Evolutionary conservation across 64 coral and sea anemone genomes (phyloP).

Genomic region (Porites australiensis): DNA sequence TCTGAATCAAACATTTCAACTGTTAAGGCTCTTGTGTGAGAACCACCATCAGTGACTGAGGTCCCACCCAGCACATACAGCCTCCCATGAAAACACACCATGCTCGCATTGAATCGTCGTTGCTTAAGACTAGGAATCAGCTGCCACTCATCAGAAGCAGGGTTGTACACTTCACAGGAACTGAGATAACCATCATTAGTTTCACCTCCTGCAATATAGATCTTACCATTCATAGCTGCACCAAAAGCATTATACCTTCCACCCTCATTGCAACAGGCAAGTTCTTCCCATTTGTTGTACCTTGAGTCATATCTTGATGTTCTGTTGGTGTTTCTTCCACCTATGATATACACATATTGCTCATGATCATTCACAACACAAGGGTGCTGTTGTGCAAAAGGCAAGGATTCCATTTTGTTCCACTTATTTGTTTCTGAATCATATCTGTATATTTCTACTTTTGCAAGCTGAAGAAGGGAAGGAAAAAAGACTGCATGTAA

Average conservation of each 20-base stretch:
- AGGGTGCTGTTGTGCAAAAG: not conserved
- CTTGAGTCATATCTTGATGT: not conserved
- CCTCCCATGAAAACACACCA: slow-evolving; percentile 3
- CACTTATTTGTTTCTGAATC: not conserved
- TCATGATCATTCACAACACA: not conserved
- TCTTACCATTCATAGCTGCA: not conserved
- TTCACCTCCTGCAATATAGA: not conserved
- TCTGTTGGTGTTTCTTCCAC: not conserved
- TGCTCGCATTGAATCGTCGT: not conserved
- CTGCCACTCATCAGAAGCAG: not conserved
- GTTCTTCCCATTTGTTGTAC: not conserved
- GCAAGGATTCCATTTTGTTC: not conserved
- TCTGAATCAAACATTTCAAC: slow-evolving; percentile 7
- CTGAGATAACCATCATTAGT: too few species aligned
- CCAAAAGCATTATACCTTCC: not conserved
- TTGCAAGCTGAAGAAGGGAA: too few species aligned
- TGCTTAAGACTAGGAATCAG: not conserved
- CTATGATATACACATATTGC: not conserved
- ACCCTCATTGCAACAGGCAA: not conserved
- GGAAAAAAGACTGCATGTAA: too few species aligned
- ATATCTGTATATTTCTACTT: not conserved
- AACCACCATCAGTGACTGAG: not conserved
- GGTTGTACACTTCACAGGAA: slow-evolving; percentile 13
- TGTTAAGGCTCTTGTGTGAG: not conserved
- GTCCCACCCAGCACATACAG: slow-evolving; percentile 29